Evolutionary conservation across 2,888 invertebrate genomes (phyloP).

Genomic region (Ornithoptera alexandrae): DNA sequence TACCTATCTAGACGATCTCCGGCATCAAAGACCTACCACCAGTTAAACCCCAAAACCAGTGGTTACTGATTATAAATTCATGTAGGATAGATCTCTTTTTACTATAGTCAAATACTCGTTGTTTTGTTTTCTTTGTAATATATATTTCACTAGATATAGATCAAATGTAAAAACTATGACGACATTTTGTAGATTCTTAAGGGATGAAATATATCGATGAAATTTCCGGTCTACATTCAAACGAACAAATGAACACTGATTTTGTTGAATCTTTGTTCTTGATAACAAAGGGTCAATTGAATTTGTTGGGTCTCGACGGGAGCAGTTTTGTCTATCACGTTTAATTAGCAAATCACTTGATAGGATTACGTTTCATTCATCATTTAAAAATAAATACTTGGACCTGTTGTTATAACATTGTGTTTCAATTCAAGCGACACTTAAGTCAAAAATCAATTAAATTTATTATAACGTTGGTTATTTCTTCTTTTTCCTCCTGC

Average conservation of each 20-base stretch:
- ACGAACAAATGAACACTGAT: not conserved
- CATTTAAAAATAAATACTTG: not conserved
- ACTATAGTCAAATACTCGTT: too few relatives aligned
- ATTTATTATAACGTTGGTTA: not conserved
- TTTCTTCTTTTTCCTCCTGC: too few relatives aligned
- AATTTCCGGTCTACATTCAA: not conserved
- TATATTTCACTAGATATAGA: too few relatives aligned
- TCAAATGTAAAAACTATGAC: too few relatives aligned
- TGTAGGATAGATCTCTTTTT: too few relatives aligned
- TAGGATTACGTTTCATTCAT: not conserved
- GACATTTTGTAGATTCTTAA: not conserved
- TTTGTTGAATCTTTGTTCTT: conserved; percentile 4
- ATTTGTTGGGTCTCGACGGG: conserved; percentile 7
- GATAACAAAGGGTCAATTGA: conserved; percentile 13
- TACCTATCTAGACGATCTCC: too few relatives aligned
- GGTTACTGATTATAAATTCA: too few relatives aligned
- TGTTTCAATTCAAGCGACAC: not conserved
- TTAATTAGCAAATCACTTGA: conserved; percentile 13
- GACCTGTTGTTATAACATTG: not conserved
- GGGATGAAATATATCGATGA: not conserved
- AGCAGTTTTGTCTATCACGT: conserved; percentile 10
- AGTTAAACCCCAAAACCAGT: too few relatives aligned
- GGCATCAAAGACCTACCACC: too few relatives aligned
- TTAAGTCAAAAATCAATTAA: not conserved
- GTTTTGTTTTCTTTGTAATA: too few relatives aligned